phyloP scores from a whole-genome alignment of 2,113 vertebrate genomes.

The Scartelaos histophorus region DNA sequence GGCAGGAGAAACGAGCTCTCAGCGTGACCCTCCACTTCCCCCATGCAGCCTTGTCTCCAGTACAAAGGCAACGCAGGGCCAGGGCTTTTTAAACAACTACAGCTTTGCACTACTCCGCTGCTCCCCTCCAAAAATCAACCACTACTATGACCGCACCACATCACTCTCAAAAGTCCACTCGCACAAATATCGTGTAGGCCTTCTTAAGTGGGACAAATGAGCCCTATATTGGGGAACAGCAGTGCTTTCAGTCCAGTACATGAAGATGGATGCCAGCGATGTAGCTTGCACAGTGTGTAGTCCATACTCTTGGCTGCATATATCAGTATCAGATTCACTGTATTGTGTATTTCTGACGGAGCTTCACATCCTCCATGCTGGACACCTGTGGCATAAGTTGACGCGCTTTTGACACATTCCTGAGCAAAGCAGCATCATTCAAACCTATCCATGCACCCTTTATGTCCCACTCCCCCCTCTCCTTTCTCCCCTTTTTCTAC shows the following conservation, averaged over 20 bases:
- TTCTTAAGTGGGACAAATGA: constrained; percentile 8
- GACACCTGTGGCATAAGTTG: constrained; percentile 63
- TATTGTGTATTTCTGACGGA: constrained; percentile 38
- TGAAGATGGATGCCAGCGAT: constrained; percentile 25
- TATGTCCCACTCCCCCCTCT: constrained; percentile 46
- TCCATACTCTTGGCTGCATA: constrained; percentile 25
- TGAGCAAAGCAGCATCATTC: constrained; percentile 55
- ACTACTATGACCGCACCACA: constrained; percentile 44
- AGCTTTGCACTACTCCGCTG: constrained; percentile 54
- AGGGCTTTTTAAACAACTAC: constrained; percentile 79
- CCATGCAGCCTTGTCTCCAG: constrained; percentile 64
- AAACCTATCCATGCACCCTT: constrained; percentile 41
- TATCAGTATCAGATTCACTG: constrained; percentile 35
- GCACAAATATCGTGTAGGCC: not conserved
- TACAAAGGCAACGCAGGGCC: constrained; percentile 74
- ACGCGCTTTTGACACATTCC: constrained; percentile 60
- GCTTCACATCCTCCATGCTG: constrained; percentile 42
- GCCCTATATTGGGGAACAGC: not conserved
- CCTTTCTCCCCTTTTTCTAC: constrained; percentile 70
- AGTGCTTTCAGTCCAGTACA: constrained; percentile 19
- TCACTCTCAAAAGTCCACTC: constrained; percentile 37
- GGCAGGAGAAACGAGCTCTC: constrained; percentile 80
- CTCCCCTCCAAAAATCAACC: constrained; percentile 14
- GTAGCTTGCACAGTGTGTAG: constrained; percentile 32
- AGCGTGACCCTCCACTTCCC: constrained; percentile 66